Percentiles rank a stretch among this genome's conserved stretches.
Evolutionary conservation across 2,888 invertebrate genomes (phyloP).

Genomic region (Papilio elwesi): DNA sequence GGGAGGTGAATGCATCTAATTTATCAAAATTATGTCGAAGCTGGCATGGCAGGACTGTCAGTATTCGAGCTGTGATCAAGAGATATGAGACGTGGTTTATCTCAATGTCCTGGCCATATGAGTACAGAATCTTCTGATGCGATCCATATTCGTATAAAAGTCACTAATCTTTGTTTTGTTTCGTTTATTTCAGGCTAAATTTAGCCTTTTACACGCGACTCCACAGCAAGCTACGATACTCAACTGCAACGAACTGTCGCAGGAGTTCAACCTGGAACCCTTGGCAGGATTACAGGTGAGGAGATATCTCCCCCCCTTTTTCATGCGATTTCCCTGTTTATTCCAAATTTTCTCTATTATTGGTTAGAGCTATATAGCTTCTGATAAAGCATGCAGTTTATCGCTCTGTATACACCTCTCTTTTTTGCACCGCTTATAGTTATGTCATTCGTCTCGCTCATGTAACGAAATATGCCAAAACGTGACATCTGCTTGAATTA

Average conservation of each 20-base stretch:
- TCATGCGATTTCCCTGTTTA: not conserved
- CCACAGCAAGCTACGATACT: slow-evolving; percentile 88
- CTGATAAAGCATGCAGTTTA: too few species aligned
- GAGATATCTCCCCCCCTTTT: slow-evolving; percentile 11
- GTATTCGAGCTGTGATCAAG: too few species aligned
- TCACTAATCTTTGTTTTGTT: not conserved
- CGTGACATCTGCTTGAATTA: too few species aligned
- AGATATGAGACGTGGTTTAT: too few species aligned
- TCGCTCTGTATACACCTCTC: too few species aligned
- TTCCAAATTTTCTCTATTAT: not conserved
- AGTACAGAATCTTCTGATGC: too few species aligned
- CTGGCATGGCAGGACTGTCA: too few species aligned
- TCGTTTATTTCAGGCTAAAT: slow-evolving; percentile 61
- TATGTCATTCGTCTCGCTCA: too few species aligned
- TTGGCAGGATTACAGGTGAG: slow-evolving; percentile 74
- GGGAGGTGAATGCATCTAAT: slow-evolving; percentile 64
- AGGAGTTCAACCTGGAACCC: slow-evolving; percentile 86
- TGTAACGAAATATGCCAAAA: too few species aligned
- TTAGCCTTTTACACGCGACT: slow-evolving; percentile 82
- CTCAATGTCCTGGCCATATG: too few species aligned
- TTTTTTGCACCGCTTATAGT: too few species aligned
- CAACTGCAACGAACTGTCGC: slow-evolving; percentile 90
- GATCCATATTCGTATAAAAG: not conserved
- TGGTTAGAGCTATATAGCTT: too few species aligned
- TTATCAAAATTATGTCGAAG: slow-evolving; percentile 7